These are phyloP conservation scores for Aplochiton taeniatus DNA, from an alignment of 2,797 vertebrate species.

Conservation along the genomic window DNA sequence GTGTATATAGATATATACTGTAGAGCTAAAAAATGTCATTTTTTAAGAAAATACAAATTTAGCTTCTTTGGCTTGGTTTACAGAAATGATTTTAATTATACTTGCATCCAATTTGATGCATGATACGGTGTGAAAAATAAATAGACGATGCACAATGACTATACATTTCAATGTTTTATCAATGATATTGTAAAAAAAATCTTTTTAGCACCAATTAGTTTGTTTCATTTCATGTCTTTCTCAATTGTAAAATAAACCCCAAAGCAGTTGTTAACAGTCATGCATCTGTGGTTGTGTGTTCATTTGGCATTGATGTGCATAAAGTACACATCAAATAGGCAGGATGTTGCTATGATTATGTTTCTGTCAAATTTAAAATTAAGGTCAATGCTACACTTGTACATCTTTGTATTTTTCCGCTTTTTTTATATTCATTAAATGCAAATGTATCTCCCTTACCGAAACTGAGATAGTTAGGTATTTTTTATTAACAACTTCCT, in stretches of 20 bases:
- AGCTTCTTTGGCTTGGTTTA: slow-evolving; percentile 98
- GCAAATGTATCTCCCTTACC: too few relatives aligned
- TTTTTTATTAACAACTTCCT: too few relatives aligned
- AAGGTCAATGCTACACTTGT: too few relatives aligned
- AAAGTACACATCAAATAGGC: slow-evolving; percentile 37
- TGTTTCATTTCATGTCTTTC: slow-evolving; percentile 85
- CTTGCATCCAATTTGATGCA: slow-evolving; percentile 96
- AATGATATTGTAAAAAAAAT: slow-evolving; percentile 91
- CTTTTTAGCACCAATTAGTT: slow-evolving; percentile 93
- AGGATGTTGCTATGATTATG: slow-evolving; percentile 28
- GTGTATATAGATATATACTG: slow-evolving; percentile 94
- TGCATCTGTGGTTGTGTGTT: slow-evolving; percentile 81
- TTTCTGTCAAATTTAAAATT: not conserved
- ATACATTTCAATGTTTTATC: slow-evolving; percentile 98
- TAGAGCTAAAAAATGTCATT: slow-evolving; percentile 92
- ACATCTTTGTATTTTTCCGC: too few relatives aligned
- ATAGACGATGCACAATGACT: slow-evolving; percentile 97
- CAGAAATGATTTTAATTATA: slow-evolving; percentile 96
- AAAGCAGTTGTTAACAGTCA: slow-evolving; percentile 93
- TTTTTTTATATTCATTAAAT: too few relatives aligned
- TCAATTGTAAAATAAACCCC: slow-evolving; percentile 99
- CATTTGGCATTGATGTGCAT: slow-evolving; percentile 64
- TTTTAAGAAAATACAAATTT: slow-evolving; percentile 92
- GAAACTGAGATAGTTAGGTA: too few relatives aligned
- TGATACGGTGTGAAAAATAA: slow-evolving; percentile 93